Evolutionary conservation across 2,113 vertebrate species (phyloP).

Genomic region (Corythornis cristatus): DNA sequence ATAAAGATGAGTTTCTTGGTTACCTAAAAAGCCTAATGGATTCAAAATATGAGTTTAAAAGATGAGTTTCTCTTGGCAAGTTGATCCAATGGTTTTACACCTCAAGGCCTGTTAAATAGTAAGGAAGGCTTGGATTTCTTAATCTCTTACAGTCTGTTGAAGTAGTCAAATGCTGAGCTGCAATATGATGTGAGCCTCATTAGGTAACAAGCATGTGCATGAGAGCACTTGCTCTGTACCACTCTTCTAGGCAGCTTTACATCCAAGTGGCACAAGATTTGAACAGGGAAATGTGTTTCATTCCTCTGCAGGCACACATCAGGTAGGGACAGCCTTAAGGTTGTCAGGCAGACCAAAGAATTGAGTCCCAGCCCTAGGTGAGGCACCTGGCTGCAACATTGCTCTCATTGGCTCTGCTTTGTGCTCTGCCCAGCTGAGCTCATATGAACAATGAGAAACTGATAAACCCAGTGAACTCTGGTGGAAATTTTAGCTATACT

Average conservation of each 20-base stretch:
- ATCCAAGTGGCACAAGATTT: accelerated
- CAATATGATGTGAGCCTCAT: accelerated
- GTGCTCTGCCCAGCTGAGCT: background rate
- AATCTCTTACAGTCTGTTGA: background rate
- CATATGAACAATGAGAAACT: accelerated
- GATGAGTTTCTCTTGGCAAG: background rate
- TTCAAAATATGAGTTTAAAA: background rate
- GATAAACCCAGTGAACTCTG: accelerated
- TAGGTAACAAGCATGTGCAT: accelerated
- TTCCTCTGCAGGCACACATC: background rate
- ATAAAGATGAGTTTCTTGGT: conserved; percentile 42
- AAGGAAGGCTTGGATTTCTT: background rate
- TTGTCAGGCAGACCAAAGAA: background rate
- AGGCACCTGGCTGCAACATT: background rate
- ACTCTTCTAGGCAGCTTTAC: background rate
- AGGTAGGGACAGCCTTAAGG: background rate
- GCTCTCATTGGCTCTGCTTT: background rate
- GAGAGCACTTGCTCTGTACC: background rate
- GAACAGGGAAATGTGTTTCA: background rate
- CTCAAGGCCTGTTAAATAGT: background rate
- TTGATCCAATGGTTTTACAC: background rate
- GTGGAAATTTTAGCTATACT: background rate
- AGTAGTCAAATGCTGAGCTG: background rate
- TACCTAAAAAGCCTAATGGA: conserved; percentile 19
- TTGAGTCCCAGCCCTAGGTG: background rate